Evolutionary conservation across 2,113 vertebrate species (phyloP).

Genomic region (Dromaius novaehollandiae): DNA sequence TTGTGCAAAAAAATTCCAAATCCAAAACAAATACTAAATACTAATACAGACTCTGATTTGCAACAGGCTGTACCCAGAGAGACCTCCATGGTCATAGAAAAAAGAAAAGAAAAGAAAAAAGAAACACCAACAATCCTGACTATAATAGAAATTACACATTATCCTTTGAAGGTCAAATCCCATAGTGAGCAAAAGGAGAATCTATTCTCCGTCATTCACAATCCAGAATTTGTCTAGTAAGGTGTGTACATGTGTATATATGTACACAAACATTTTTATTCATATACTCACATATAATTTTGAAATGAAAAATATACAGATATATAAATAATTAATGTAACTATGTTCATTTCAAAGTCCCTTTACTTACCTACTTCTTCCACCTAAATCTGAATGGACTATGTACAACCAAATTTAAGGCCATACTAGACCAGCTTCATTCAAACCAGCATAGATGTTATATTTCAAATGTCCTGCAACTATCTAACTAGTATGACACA

Average conservation of each 20-base stretch:
- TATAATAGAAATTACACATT: background rate
- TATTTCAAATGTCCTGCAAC: background rate
- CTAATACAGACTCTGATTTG: background rate
- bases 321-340: fast-evolving
- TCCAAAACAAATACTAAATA: background rate
- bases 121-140: background rate
- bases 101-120: background rate
- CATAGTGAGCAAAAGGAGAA: background rate
- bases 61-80: background rate
- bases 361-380: background rate
- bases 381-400: background rate
- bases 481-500: background rate
- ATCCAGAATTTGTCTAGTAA: background rate
- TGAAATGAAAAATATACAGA: background rate
- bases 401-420: background rate
- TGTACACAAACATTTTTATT: background rate
- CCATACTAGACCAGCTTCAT: background rate
- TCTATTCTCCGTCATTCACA: background rate
- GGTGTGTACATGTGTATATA: background rate
- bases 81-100: fast-evolving
- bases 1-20: background rate
- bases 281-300: background rate
- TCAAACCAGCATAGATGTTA: background rate
- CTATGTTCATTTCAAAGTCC: background rate
- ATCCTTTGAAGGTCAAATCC: background rate